Base-by-base conservation (phyloP, 1,140 invertebrate genomes). In the Eulimnadia texana region DNA sequence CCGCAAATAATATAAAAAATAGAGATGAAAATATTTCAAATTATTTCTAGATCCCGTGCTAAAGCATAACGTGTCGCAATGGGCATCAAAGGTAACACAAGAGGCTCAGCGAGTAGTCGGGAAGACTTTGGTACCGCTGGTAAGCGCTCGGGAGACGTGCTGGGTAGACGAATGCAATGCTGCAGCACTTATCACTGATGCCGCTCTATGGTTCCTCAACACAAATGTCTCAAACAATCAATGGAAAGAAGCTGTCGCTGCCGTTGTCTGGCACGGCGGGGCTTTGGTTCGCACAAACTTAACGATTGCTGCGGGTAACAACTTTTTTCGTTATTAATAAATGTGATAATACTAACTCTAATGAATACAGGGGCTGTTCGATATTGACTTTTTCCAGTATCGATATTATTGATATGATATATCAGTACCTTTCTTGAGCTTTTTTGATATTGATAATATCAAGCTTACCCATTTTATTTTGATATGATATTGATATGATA, bases 211-310 rank as follows among this genome's bases (percentile, higher is more conserved):
- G 11, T 61, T 55, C 27, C 42, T 33, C 16, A 22, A 28, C 25
- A 61, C 42, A 20, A 28, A 42, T 0, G 29, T 20, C 3, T 27
- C 55, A 22, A 1, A 9, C 19, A 20, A 1, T 11, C 11, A 10
- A 1, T 61, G 60, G 60, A 6, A 23, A 1, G 51, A 61, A 11
- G 42, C 51, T 23, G 29, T 54, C 22, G 60, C 60, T 3, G 60
- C 60, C 13, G 50, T 29, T 16, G 51, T 61, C 27, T 61, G 60
- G 60, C 60, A 52, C 23, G 60, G 51, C 16, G 29, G 29, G 53
- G 60, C 60, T 6, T 42, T 61, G 22, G 2, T 28, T 0, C 23
- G 42, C n/a, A 52, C 51, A 13, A 51, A 61, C 13, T 51, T 54
- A 27, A 33, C 25, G 3, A 20, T 33, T 16, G 50, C 24, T n/a